A percentile compares a stretch with the other conserved stretches of the same genome.
Evolutionary conservation across 2,888 invertebrate species (phyloP).

Genomic region (Drosophila conformis): DNA sequence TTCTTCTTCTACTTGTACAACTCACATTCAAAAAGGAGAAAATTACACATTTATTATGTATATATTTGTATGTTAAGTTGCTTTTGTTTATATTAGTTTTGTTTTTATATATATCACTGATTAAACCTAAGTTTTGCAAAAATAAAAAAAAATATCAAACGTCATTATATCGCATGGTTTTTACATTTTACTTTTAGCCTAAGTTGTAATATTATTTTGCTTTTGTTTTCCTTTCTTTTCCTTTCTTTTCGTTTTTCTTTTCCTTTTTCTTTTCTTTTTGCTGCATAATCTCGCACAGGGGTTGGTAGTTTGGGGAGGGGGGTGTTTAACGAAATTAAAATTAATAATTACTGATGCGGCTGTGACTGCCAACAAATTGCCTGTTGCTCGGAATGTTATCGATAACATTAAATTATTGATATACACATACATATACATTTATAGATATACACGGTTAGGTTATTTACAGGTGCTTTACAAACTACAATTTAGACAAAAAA

Average conservation of each 20-base stretch:
- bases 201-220: constrained; percentile 17
- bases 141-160: constrained; percentile 65
- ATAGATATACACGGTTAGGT: constrained; percentile 56
- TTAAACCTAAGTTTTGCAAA: constrained; percentile 58
- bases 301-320: constrained; percentile 7
- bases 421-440: constrained; percentile 47
- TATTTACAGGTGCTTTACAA: constrained; percentile 60
- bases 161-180: constrained; percentile 69
- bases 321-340: constrained; percentile 69
- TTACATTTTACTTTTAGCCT: constrained; percentile 37
- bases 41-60: constrained; percentile 25
- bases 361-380: constrained; percentile 73
- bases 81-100: constrained; percentile 18
- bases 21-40: constrained; percentile 53
- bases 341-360: constrained; percentile 83
- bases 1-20: constrained; percentile 24
- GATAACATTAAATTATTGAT: constrained; percentile 55
- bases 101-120: constrained; percentile 65
- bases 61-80: constrained; percentile 36
- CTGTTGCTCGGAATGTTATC: constrained; percentile 73
- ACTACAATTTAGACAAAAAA: constrained; percentile 38
- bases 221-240: background rate
- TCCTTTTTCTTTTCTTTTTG: background rate
- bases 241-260: accelerated
- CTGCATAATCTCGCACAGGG: constrained; percentile 46